Conservation (phyloP, 2,113 vertebrate species). For the Monarcha castaneiventris region DNA sequence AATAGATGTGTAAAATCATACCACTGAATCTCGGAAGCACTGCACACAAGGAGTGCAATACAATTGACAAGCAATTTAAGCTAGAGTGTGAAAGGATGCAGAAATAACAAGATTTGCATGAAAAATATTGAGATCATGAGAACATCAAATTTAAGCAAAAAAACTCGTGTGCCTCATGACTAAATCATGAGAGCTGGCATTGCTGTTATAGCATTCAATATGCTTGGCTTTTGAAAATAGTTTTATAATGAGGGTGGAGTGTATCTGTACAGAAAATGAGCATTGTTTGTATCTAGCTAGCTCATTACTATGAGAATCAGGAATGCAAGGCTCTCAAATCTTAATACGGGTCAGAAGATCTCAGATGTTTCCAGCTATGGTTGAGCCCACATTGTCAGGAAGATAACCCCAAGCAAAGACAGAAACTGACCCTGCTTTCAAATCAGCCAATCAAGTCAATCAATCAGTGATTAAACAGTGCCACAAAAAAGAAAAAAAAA, state of each 20-base stretch:
- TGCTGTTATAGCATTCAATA: conserved; percentile 74
- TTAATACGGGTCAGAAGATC: conserved; percentile 49
- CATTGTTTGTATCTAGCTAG: conserved; percentile 58
- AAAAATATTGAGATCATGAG: conserved; percentile 81
- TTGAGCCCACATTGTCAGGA: not conserved
- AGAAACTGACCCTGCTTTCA: conserved; percentile 28
- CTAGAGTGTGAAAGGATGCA: conserved; percentile 76
- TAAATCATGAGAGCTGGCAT: conserved; percentile 78
- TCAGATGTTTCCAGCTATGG: not conserved
- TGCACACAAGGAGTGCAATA: conserved; percentile 69
- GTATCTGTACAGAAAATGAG: conserved; percentile 64
- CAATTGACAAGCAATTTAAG: conserved; percentile 82
- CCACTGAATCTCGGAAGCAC: conserved; percentile 70
- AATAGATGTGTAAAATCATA: conserved; percentile 76
- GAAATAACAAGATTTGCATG: conserved; percentile 84
- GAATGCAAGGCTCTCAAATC: conserved; percentile 33
- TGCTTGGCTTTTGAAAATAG: conserved; percentile 74
- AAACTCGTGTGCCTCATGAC: conserved; percentile 78
- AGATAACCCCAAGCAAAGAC: conserved; percentile 26
- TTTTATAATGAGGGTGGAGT: conserved; percentile 72
- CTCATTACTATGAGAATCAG: conserved; percentile 66
- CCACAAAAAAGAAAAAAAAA: not conserved
- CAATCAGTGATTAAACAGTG: conserved; percentile 39
- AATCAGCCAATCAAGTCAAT: conserved; percentile 37
- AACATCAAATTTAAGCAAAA: conserved; percentile 80